A percentile compares a stretch with the other conserved stretches of the same genome.
Evolutionary conservation across 2,113 vertebrate genomes (phyloP).

Genomic region (human): GRCh38 chr2:30164001-30164500

Average conservation of each 20-base stretch:
- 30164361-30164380: not conserved
- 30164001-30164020: not conserved
- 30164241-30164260: not conserved
- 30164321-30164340: not conserved
- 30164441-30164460: not conserved
- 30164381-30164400: not conserved
- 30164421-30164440: not conserved
- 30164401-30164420: not conserved
- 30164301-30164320: not conserved
- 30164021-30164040: not conserved
- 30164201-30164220: not conserved
- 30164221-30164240: not conserved
- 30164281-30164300: not conserved
- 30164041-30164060: not conserved
- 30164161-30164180: not conserved
- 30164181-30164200: not conserved
- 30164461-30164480: constrained; percentile 5
- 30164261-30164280: not conserved
- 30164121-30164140: not conserved
- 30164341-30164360: not conserved
- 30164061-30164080: not conserved
- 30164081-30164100: not conserved
- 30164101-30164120: not conserved
- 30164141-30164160: not conserved
- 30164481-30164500: not conserved